These are phyloP conservation scores for Leuctra nigra DNA, from an alignment of 2,888 invertebrate genomes.

Conservation along the genomic window DNA sequence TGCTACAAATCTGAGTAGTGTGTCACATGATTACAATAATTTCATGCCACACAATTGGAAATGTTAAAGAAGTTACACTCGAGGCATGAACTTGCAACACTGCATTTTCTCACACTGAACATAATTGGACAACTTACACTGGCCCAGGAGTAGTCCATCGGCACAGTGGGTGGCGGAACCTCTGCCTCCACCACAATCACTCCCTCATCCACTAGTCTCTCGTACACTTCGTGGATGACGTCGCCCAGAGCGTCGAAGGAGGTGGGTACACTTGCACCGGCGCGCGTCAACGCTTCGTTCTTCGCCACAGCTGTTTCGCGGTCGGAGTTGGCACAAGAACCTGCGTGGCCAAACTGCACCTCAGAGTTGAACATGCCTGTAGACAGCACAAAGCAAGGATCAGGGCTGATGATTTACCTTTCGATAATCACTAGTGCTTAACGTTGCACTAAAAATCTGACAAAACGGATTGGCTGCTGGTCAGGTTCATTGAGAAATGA, in stretches of 20 bases:
- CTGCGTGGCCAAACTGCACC: constrained; percentile 99
- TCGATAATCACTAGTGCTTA: too few species aligned
- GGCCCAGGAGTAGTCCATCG: constrained; percentile 99
- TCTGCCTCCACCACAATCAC: constrained; percentile 83
- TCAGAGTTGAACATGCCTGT: constrained; percentile 66
- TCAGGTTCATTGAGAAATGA: too few species aligned
- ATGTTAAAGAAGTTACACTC: too few species aligned
- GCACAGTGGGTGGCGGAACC: constrained; percentile 97
- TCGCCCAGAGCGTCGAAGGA: constrained; percentile 91
- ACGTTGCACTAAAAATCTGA: too few species aligned
- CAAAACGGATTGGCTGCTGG: too few species aligned
- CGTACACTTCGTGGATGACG: constrained; percentile 66
- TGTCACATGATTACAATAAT: too few species aligned
- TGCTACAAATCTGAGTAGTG: too few species aligned
- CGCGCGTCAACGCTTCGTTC: constrained; percentile 72
- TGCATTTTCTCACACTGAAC: too few species aligned
- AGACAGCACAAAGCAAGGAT: constrained; percentile 13
- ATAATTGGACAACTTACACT: constrained; percentile 47
- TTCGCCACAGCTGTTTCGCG: constrained; percentile 90
- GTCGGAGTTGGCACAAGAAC: constrained; percentile 93
- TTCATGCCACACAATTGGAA: too few species aligned
- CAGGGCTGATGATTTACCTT: too few species aligned
- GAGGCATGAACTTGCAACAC: too few species aligned
- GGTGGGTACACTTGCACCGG: constrained; percentile 85
- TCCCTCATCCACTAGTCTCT: constrained; percentile 70